These are phyloP conservation scores for Dissostichus mawsoni DNA, from an alignment of 2,113 vertebrate species.

Conservation along the genomic window DNA sequence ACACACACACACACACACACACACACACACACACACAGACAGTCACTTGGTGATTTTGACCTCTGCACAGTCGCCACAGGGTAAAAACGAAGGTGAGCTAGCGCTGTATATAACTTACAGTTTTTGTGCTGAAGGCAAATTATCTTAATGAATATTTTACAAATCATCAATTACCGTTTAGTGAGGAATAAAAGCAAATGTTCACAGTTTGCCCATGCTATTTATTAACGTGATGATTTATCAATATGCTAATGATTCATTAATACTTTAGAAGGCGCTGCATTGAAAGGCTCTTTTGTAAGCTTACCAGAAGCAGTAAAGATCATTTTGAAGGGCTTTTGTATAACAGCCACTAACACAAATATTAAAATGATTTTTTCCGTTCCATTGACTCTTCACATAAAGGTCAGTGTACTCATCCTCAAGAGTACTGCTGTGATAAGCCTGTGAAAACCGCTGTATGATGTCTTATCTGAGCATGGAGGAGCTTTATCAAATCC, in stretches of 20 bases:
- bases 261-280: not conserved
- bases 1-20: constrained; percentile 19
- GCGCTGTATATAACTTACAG: constrained; percentile 11
- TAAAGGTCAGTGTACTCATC: not conserved
- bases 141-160: constrained; percentile 53
- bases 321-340: not conserved
- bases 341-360: not conserved
- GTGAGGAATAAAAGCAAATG: constrained; percentile 23
- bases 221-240: constrained; percentile 5
- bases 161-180: constrained; percentile 50
- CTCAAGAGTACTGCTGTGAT: not conserved
- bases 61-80: constrained; percentile 37
- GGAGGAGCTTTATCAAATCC: not conserved
- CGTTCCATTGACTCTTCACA: not conserved
- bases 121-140: constrained; percentile 45
- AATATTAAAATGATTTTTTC: not conserved
- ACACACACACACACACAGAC: constrained; percentile 21
- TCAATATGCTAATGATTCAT: constrained; percentile 26
- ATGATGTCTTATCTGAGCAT: not conserved
- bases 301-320: constrained; percentile 2
- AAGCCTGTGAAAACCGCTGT: not conserved
- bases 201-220: not conserved
- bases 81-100: not conserved
- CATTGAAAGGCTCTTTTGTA: not conserved
- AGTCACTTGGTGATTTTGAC: constrained; percentile 43